Percentiles rank a stretch among this genome's conserved stretches.
phyloP scores from a whole-genome alignment of 2,797 vertebrate species.

The Geotrypetes seraphini region DNA sequence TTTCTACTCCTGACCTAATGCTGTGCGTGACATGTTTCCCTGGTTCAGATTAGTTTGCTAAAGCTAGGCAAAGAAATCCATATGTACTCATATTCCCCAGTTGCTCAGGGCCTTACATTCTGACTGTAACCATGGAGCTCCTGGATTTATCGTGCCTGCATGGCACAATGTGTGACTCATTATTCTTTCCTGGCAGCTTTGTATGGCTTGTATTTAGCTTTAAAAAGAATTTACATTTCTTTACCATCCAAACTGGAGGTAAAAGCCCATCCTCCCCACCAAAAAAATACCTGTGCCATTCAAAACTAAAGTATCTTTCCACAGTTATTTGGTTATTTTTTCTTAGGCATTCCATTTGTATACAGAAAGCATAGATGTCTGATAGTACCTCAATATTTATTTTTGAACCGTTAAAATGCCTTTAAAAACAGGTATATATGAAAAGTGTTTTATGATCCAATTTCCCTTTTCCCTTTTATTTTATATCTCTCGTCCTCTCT shows the following conservation, averaged over 20 bases:
- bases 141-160: conserved; percentile 31
- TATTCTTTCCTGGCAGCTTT: conserved; percentile 24
- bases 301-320: conserved; percentile 13
- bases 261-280: too few relatives aligned
- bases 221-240: conserved; percentile 36
- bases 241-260: conserved; percentile 27
- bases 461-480: too few relatives aligned
- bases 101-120: conserved; percentile 2
- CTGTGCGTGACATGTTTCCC: background rate
- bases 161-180: conserved; percentile 16
- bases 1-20: background rate
- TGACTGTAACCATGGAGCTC: conserved; percentile 22
- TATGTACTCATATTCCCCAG: background rate
- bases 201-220: conserved; percentile 24
- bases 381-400: background rate
- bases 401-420: background rate
- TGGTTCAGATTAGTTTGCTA: conserved; percentile 8
- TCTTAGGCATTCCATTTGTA: conserved; percentile 26
- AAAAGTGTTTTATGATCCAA: too few relatives aligned
- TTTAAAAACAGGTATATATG: too few relatives aligned
- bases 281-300: conserved; percentile 19
- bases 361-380: conserved; percentile 12
- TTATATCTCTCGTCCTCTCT: too few relatives aligned
- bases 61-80: conserved; percentile 6
- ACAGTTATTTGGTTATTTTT: conserved; percentile 44